Base-by-base conservation (phyloP, 2,888 invertebrate genomes). In the Timema podura region DNA sequence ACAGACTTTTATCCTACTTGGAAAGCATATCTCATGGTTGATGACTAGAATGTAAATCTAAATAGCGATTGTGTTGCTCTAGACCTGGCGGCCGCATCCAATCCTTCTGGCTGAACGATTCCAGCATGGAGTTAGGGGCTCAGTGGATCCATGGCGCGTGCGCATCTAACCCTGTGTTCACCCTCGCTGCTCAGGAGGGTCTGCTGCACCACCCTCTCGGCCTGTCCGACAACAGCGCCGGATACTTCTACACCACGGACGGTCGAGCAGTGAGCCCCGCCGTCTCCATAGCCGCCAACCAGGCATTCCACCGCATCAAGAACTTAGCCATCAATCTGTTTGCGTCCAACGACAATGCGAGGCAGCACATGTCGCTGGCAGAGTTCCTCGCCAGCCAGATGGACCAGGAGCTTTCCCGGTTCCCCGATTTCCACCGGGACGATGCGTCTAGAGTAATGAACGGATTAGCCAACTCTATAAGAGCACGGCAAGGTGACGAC, bases 81-180 rank as follows among this genome's bases (percentile, higher is more conserved):
- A 90, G 91, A 76, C 91, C 89, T 72, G 92, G 92, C 48, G 92
- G 92, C 68, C 84, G 92, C 73, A 90, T 92, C 61, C 91, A 90
- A 79, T 90, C 91, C 0, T 90, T 90, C 79, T 90, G 89, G 87
- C 83, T 92, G 67, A 91, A 91, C 61, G 91, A 91, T 77, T 86
- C 89, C 0, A 87, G 89, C 16, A 91, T 91, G 47, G 92, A 92
- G 80, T 85, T 92, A 85, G 92, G 92, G 0, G 90, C 91, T 0
- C 88, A 89, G 75, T 89, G 87, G 85, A 90, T 92, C 74, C 85
- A 86, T 75, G 90, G 91, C 47, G 90, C 90, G 64, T 88, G 89
- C 77, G 83, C 89, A 49, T 88, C 89, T 6, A 90, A 91, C 78
- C 88, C 91, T 0, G 85, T 90, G 30, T 91, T 87, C 76, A 89